Evolutionary conservation across 2,888 invertebrate species (phyloP).

Genomic region (Serrognathus titanus): DNA sequence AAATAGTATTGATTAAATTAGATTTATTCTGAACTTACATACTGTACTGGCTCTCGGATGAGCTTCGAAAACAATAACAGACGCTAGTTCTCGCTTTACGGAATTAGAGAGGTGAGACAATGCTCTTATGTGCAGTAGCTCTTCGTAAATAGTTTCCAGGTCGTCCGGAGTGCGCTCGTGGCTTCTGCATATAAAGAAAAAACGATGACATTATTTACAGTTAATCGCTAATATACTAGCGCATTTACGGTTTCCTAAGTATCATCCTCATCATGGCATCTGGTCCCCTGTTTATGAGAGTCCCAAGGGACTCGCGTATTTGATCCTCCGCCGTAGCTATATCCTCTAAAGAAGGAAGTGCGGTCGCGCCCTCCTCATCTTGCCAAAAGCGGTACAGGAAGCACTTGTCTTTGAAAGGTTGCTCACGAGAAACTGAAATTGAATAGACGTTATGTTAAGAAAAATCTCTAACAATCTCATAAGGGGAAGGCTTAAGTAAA

Average conservation of each 20-base stretch:
- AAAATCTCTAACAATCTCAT: too few relatives aligned
- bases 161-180: constrained; percentile 75
- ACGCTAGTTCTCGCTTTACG: constrained; percentile 75
- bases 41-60: constrained; percentile 74
- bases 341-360: constrained; percentile 57
- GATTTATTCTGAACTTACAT: constrained; percentile 54
- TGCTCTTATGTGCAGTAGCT: constrained; percentile 76
- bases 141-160: constrained; percentile 78
- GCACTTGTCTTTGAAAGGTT: constrained; percentile 79
- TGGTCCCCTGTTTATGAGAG: constrained; percentile 68
- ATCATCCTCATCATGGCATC: constrained; percentile 79
- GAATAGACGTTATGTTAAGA: too few relatives aligned
- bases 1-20: neutral
- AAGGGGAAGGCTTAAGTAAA: too few relatives aligned
- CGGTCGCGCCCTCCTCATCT: constrained; percentile 62
- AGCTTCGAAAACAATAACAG: constrained; percentile 76
- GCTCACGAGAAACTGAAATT: constrained; percentile 67
- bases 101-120: constrained; percentile 76
- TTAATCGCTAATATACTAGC: neutral
- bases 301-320: constrained; percentile 62
- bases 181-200: constrained; percentile 51
- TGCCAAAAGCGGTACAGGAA: constrained; percentile 77
- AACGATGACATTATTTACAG: too few relatives aligned
- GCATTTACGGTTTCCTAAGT: constrained; percentile 71
- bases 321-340: constrained; percentile 65